phyloP scores from a whole-genome alignment of 2,113 vertebrate species.

The Trematocara marginatum region DNA sequence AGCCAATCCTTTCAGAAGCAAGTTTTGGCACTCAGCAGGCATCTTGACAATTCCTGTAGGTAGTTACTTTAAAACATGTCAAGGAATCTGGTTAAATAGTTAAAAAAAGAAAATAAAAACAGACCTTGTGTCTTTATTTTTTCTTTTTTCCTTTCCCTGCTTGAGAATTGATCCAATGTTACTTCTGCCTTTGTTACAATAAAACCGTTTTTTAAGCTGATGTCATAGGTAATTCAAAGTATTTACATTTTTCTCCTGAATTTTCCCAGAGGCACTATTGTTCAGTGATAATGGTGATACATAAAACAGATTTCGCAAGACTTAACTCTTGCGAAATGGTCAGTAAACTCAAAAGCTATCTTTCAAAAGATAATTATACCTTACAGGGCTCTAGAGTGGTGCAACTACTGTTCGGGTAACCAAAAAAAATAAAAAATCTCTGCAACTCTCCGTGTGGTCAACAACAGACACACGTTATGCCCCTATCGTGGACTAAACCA shows the following conservation, averaged over 20 bases:
- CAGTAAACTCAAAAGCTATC: neutral
- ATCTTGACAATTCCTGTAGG: neutral
- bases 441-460: too few relatives aligned
- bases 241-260: neutral
- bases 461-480: too few relatives aligned
- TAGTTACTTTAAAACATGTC: neutral
- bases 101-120: neutral
- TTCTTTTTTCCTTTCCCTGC: rapidly evolving
- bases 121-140: neutral
- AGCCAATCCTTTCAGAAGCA: neutral
- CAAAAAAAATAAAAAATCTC: too few relatives aligned
- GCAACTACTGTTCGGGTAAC: rapidly evolving
- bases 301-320: rapidly evolving
- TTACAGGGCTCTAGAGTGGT: neutral
- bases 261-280: neutral
- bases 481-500: neutral
- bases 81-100: neutral
- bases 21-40: neutral
- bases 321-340: neutral
- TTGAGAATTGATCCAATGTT: neutral
- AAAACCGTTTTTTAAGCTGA: neutral
- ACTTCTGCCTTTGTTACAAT: neutral
- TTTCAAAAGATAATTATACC: neutral
- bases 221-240: neutral
- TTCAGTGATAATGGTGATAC: neutral